phyloP scores from a whole-genome alignment of 64 coral and sea anemone species.

The Orbicella faveolata region DNA sequence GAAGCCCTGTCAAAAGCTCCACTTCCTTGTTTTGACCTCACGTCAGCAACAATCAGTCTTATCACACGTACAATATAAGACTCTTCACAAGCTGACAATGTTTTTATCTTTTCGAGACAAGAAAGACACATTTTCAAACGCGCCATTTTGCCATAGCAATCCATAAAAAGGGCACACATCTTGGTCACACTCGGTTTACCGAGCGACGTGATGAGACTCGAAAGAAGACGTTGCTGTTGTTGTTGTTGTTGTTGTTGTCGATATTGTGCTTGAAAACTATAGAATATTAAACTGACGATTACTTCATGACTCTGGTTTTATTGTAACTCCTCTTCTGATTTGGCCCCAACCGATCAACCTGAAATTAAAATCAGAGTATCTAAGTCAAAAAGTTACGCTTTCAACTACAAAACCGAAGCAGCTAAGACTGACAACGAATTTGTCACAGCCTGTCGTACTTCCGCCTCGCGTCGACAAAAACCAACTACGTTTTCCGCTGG shows the following conservation, averaged over 20 bases:
- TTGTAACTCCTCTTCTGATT: conserved; percentile 92
- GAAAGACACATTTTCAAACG: no score
- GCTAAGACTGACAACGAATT: no score
- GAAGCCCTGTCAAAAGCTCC: no score
- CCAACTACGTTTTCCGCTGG: no score
- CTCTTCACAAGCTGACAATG: no score
- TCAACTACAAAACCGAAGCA: no score
- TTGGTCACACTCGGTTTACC: neutral
- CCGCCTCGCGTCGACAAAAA: no score
- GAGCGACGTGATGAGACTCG: neutral
- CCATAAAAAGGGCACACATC: neutral
- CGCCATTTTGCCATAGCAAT: neutral
- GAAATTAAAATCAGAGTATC: conserved; percentile 11
- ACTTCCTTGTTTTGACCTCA: no score
- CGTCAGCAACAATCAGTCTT: no score
- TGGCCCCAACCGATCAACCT: conserved; percentile 99
- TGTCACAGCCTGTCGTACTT: no score
- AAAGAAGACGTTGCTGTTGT: neutral
- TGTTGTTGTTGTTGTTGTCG: neutral
- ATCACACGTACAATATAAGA: no score
- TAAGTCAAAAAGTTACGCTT: neutral
- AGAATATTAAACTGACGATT: neutral
- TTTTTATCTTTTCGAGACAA: no score
- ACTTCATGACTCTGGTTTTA: conserved; percentile 81
- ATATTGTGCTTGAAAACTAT: neutral